Evolutionary conservation across 2,888 invertebrate species (phyloP).

Genomic region (Herminia tarsipennalis): DNA sequence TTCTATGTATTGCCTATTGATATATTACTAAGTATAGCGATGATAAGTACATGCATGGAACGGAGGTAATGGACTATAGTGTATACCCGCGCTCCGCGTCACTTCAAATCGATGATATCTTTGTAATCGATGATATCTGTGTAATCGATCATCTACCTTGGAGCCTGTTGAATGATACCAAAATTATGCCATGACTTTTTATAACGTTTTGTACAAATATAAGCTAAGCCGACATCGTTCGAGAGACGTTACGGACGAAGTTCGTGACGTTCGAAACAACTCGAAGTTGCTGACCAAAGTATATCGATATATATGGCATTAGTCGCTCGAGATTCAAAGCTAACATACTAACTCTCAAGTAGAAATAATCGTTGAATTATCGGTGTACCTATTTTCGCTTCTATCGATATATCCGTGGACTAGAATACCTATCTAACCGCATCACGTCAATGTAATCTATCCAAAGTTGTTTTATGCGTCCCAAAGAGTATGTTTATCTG

Average conservation of each 20-base stretch:
- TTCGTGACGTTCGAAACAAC: slow-evolving; percentile 19
- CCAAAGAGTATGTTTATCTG: slow-evolving; percentile 83
- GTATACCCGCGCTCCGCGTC: no score
- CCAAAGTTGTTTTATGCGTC: slow-evolving; percentile 81
- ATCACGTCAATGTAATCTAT: slow-evolving; percentile 56
- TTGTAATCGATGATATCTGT: slow-evolving; percentile 26
- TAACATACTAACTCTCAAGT: slow-evolving; percentile 41
- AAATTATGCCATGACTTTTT: slow-evolving; percentile 73
- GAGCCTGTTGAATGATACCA: slow-evolving; percentile 50
- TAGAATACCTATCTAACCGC: slow-evolving; percentile 28
- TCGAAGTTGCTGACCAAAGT: slow-evolving; percentile 31
- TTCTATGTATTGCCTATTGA: slow-evolving; percentile 28
- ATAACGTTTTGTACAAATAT: slow-evolving; percentile 69
- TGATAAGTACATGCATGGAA: slow-evolving; percentile 16
- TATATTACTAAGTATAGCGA: slow-evolving; percentile 12
- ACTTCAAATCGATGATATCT: no score
- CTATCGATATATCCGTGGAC: slow-evolving; percentile 32
- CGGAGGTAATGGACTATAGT: slow-evolving; percentile 10
- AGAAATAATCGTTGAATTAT: slow-evolving; percentile 32
- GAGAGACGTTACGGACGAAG: slow-evolving; percentile 13
- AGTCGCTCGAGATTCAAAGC: slow-evolving; percentile 19
- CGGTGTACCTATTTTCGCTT: slow-evolving; percentile 47
- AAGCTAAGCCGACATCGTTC: slow-evolving; percentile 29
- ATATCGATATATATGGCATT: slow-evolving; percentile 30
- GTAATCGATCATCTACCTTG: slow-evolving; percentile 34